Conservation (phyloP, 2,797 vertebrate species). For the Xiphophorus birchmanni region DNA sequence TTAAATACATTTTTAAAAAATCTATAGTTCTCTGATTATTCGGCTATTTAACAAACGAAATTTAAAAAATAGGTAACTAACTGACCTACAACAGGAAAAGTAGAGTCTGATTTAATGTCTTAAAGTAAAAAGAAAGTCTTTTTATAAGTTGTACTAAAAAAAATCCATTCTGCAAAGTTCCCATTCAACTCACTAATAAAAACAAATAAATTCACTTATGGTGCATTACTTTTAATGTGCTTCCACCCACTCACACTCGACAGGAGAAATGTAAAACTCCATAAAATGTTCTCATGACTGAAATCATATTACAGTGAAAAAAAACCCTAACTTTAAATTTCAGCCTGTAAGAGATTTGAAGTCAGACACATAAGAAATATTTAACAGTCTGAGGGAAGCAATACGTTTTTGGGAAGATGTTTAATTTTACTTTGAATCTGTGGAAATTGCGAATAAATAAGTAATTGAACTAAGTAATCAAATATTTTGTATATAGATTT, state of each 20-base stretch:
- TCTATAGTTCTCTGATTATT: not conserved
- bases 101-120: not conserved
- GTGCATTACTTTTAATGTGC: not conserved
- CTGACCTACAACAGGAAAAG: not conserved
- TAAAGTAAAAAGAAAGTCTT: not conserved
- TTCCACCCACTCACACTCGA: constrained; percentile 6
- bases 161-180: not conserved
- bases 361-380: not conserved
- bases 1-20: not conserved
- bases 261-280: constrained; percentile 16
- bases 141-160: not conserved
- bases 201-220: not conserved
- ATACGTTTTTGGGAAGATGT: not conserved
- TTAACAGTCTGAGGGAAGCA: not conserved
- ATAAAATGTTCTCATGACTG: not conserved
- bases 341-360: not conserved
- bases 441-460: not conserved
- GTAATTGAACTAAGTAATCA: not conserved
- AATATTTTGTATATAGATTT: not conserved
- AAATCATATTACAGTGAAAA: not conserved
- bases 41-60: not conserved
- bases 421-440: not conserved
- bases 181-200: not conserved
- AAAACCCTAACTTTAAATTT: not conserved
- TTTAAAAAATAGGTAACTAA: not conserved